Evolutionary conservation across 2,797 vertebrate genomes (phyloP), one percentile per base, ranked within the genome.

Genomic region (Graptemys geographica): DNA sequence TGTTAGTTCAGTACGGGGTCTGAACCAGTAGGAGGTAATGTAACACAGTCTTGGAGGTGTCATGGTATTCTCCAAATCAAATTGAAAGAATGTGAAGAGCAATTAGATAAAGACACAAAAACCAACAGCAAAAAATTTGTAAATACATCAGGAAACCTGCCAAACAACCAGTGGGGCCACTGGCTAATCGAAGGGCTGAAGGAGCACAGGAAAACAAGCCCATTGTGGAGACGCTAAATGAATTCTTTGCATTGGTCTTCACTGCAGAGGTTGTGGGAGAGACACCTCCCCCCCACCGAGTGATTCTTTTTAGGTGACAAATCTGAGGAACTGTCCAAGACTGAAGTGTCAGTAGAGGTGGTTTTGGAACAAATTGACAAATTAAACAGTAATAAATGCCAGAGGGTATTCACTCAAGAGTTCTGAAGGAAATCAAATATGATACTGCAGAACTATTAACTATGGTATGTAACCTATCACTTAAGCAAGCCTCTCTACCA

Each of bases 1-100:
- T 4, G 25, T 4, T 27, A 65, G 82, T n/a, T 23, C 91, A 53
- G 51, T 0, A 6, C 10, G 15, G 2, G 1, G 12, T 7, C 2
- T 23, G 69, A 83, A 44, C 56, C 53, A 59, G 25, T 16, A 31
- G 56, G 33, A 65, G 31, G 62, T 69, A 79, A 59, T 9, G 11
- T 2, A 52, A 47, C 37, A 79, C 47, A 81, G 19, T 72, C 11
- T 15, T 10, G 41, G 53, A 41, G 31, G 89, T 19, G 4, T 1
- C 1, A 41, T 11, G 37, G 69, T 72, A 23, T 23, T 72, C 19
- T 23, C 69, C 69, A 21, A 41, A 72, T 37, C 69, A 37, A 11
- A 72, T 5, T 21, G 69, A 41, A 72, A 72, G 69, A 41, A 72
- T 23, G 19, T 1, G 9, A 41, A 37, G 18, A 37, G 19, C 65